Conservation (phyloP, 2,113 vertebrate species). For the Neogobius melanostomus region DNA sequence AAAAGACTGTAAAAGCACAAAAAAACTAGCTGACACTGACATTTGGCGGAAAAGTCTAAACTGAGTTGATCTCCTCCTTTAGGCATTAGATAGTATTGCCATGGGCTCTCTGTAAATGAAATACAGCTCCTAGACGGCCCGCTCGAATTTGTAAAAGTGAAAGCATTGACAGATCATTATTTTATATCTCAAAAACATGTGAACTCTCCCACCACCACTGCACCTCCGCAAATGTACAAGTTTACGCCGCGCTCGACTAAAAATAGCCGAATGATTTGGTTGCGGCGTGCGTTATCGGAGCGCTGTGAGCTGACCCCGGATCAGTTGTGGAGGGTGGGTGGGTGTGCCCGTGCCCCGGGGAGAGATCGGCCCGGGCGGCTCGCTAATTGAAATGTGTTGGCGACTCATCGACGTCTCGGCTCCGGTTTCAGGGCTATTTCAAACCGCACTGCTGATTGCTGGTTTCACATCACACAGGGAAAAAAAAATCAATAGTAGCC, state of each 20-base stretch:
- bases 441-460: conserved; percentile 84
- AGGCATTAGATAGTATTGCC: conserved; percentile 26
- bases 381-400: conserved; percentile 89
- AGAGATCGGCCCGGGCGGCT: conserved; percentile 80
- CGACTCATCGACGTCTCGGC: conserved; percentile 84
- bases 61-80: conserved; percentile 18
- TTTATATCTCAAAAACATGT: conserved; percentile 29
- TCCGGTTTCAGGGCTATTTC: conserved; percentile 84
- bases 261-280: conserved; percentile 26
- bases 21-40: conserved; percentile 33
- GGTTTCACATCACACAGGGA: conserved; percentile 83
- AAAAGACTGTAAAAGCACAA: conserved; percentile 18
- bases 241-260: conserved; percentile 24
- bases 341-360: conserved; percentile 74
- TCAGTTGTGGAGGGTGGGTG: conserved; percentile 67
- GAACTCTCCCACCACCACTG: conserved; percentile 3
- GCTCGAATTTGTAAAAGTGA: conserved; percentile 34
- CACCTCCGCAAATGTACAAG: neutral
- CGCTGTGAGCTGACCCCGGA: conserved; percentile 49
- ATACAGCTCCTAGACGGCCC: conserved; percentile 26
- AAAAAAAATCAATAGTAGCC: conserved; percentile 79
- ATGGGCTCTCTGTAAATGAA: conserved; percentile 32
- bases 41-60: conserved; percentile 13
- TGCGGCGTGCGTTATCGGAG: conserved; percentile 48
- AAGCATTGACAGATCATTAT: conserved; percentile 36